phyloP scores from a whole-genome alignment of 2,113 vertebrate genomes.

The Trogon surrucura region DNA sequence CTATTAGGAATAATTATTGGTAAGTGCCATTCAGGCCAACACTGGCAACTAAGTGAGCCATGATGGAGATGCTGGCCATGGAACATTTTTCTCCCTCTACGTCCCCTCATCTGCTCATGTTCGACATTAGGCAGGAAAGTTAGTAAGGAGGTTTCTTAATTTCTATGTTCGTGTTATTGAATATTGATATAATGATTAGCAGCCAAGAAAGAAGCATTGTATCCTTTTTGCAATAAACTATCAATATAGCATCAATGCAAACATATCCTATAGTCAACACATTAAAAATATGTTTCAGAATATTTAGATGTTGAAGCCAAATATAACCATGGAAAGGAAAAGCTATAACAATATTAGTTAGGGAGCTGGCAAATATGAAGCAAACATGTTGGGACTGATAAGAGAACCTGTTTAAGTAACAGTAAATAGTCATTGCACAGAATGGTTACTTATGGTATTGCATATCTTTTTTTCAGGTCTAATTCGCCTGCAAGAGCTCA shows the following conservation, averaged over 20 bases:
- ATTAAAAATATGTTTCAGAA: not conserved
- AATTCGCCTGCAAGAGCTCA: conserved; percentile 97
- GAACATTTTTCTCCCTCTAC: not conserved
- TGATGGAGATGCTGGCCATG: not conserved
- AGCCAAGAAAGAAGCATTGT: not conserved
- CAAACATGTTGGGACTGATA: not conserved
- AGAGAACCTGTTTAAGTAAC: not conserved
- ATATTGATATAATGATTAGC: not conserved
- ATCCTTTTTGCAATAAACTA: not conserved
- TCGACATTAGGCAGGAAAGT: not conserved
- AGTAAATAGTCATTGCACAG: not conserved
- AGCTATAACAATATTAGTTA: not conserved
- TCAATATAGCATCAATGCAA: not conserved
- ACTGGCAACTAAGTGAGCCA: not conserved
- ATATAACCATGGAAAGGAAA: not conserved
- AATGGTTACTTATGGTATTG: not conserved
- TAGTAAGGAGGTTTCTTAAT: not conserved
- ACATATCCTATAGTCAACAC: not conserved
- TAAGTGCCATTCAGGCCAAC: not conserved
- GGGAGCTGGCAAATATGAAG: not conserved
- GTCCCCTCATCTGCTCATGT: not conserved
- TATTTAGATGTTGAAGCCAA: not conserved
- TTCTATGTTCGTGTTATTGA: not conserved
- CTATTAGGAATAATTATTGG: not conserved
- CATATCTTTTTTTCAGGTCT: conserved; percentile 82